Evolutionary conservation across 2,888 invertebrate genomes (phyloP).

Genomic region (Eupithecia centaureata): DNA sequence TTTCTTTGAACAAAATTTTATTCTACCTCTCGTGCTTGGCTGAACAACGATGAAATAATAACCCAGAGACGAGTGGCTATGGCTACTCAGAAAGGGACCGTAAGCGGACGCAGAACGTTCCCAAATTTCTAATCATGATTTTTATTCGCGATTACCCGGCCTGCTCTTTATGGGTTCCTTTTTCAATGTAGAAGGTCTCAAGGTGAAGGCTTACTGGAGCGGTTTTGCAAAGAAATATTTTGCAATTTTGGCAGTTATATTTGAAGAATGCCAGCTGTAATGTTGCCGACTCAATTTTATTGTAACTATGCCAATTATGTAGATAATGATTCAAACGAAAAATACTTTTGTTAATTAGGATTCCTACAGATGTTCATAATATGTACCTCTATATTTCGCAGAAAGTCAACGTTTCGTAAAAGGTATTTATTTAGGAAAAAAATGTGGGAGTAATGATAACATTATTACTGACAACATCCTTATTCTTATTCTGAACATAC

Average conservation of each 20-base stretch:
- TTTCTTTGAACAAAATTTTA: constrained; percentile 71
- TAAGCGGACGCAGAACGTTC: constrained; percentile 68
- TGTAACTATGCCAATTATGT: constrained; percentile 59
- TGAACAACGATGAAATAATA: constrained; percentile 81
- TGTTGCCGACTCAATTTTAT: constrained; percentile 45
- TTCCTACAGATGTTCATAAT: not conserved
- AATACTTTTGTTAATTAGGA: constrained; percentile 30
- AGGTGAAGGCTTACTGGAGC: constrained; percentile 63
- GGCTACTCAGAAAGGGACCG: constrained; percentile 69
- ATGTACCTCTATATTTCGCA: not conserved
- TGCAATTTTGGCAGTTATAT: constrained; percentile 51
- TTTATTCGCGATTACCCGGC: constrained; percentile 69
- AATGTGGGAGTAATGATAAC: constrained; percentile 39
- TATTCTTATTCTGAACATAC: constrained; percentile 56
- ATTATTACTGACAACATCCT: constrained; percentile 46
- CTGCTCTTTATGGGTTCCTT: constrained; percentile 68
- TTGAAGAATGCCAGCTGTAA: constrained; percentile 46
- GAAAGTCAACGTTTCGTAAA: not conserved
- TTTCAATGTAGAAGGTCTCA: constrained; percentile 71
- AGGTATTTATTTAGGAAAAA: not conserved
- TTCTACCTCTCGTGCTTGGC: constrained; percentile 72
- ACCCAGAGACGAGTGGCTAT: constrained; percentile 59
- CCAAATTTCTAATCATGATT: constrained; percentile 78
- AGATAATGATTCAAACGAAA: constrained; percentile 49
- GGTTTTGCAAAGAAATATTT: constrained; percentile 49